These are phyloP conservation scores for Lepetodrilus schrolli DNA, from an alignment of 2,888 invertebrate species.

Conservation along the genomic window DNA sequence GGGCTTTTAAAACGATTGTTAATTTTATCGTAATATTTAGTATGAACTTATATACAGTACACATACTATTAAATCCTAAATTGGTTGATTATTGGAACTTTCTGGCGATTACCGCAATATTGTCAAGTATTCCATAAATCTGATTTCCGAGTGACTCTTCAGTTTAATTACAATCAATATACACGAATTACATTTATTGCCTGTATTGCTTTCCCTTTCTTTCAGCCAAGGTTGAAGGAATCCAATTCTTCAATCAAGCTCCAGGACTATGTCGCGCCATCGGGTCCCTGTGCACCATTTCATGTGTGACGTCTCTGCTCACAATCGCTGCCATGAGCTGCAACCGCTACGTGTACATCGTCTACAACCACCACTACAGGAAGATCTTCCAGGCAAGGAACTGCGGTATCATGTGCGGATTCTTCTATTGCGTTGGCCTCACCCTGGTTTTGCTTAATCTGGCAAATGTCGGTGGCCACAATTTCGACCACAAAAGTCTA, in stretches of 20 bases:
- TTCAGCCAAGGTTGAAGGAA: constrained; percentile 61
- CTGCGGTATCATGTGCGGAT: constrained; percentile 47
- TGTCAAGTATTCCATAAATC: no score
- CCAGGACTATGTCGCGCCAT: constrained; percentile 57
- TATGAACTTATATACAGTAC: no score
- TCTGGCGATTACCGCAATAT: no score
- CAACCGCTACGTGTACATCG: constrained; percentile 61
- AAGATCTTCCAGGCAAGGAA: constrained; percentile 48
- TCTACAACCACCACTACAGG: constrained; percentile 46
- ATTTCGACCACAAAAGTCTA: constrained; percentile 55
- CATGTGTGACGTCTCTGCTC: constrained; percentile 59
- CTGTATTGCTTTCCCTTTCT: constrained; percentile 24
- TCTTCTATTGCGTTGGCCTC: constrained; percentile 49
- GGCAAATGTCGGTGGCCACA: constrained; percentile 54
- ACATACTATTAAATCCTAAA: no score
- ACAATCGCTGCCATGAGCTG: constrained; percentile 58
- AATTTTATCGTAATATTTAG: no score
- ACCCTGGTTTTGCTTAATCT: constrained; percentile 50
- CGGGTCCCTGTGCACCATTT: constrained; percentile 57
- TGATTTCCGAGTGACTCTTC: no score
- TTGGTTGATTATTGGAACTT: no score
- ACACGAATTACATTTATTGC: no score
- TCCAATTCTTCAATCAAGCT: constrained; percentile 49
- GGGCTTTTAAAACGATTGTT: no score
- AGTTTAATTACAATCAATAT: no score